These are phyloP conservation scores for Agonopterix heracliana DNA, from an alignment of 2,888 invertebrate species.

Conservation along the genomic window DNA sequence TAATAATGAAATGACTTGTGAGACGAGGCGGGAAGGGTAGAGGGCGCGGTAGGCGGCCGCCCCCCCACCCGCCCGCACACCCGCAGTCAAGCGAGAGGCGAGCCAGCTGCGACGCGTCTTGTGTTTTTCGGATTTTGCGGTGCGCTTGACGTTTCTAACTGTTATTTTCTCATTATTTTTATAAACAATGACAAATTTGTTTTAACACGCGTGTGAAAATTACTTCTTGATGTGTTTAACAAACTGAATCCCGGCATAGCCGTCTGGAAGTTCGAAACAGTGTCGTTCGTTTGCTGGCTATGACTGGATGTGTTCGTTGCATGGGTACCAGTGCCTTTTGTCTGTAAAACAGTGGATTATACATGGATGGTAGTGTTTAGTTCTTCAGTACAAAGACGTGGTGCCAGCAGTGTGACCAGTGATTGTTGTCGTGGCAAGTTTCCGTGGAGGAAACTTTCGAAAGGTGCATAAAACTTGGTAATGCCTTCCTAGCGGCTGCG, in stretches of 20 bases:
- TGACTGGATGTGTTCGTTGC: slow-evolving; percentile 46
- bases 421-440: slow-evolving; percentile 75
- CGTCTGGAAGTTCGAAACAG: slow-evolving; percentile 33
- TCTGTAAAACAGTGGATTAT: slow-evolving; percentile 63
- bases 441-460: slow-evolving; percentile 71
- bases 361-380: slow-evolving; percentile 57
- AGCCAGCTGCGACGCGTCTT: slow-evolving; percentile 68
- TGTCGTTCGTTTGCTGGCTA: slow-evolving; percentile 28
- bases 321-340: slow-evolving; percentile 65
- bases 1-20: slow-evolving; percentile 62
- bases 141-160: slow-evolving; percentile 60
- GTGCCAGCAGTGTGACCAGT: slow-evolving; percentile 67
- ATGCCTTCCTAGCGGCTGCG: slow-evolving; percentile 72
- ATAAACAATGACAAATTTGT: slow-evolving; percentile 43
- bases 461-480: slow-evolving; percentile 73
- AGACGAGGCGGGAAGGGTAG: slow-evolving; percentile 57
- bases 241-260: slow-evolving; percentile 26
- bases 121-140: slow-evolving; percentile 70
- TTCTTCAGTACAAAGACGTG: slow-evolving; percentile 50
- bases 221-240: slow-evolving; percentile 17
- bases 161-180: slow-evolving; percentile 43
- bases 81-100: slow-evolving; percentile 65
- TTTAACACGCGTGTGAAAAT: slow-evolving; percentile 46
- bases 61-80: slow-evolving; percentile 39
- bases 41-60: slow-evolving; percentile 40